Percentiles rank a stretch among this genome's conserved stretches.
Conservation (phyloP, 2,113 vertebrate genomes). For the Oryctolagus cuniculus region DNA sequence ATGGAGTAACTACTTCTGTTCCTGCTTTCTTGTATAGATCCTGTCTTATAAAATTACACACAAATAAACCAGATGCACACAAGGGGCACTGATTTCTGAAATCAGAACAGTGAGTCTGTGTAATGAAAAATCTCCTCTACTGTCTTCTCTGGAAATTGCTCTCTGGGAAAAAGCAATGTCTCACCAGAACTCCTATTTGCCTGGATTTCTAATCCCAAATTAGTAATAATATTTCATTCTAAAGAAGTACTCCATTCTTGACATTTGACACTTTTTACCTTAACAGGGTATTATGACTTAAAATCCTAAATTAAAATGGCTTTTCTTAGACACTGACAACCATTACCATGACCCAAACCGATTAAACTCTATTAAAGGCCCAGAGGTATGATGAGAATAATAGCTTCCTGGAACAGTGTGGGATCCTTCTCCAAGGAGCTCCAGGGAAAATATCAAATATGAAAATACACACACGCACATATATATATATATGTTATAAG, state of each 20-base stretch:
- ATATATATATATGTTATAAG: slow-evolving; percentile 56
- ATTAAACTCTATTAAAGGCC: slow-evolving; percentile 34
- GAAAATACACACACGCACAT: background rate
- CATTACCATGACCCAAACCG: slow-evolving; percentile 29
- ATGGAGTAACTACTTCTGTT: background rate
- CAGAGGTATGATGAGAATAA: slow-evolving; percentile 30
- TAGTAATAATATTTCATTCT: slow-evolving; percentile 45
- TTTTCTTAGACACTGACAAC: slow-evolving; percentile 32
- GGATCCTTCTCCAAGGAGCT: background rate
- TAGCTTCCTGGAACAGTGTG: slow-evolving; percentile 6
- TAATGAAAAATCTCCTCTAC: background rate
- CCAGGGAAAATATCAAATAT: slow-evolving; percentile 34
- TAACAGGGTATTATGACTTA: background rate
- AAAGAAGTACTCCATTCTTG: background rate
- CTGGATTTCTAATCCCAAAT: background rate
- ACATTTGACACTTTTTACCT: background rate
- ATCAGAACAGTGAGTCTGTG: background rate
- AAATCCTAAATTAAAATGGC: slow-evolving; percentile 50
- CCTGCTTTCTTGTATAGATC: background rate
- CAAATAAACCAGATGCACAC: background rate
- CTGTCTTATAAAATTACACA: background rate
- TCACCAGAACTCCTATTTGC: slow-evolving; percentile 26
- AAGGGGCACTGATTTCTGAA: background rate
- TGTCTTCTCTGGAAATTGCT: slow-evolving; percentile 43
- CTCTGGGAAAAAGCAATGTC: background rate